Percentiles rank a stretch among this genome's conserved stretches.
Evolutionary conservation across 2,797 vertebrate species (phyloP).

Genomic region (Prionace glauca): DNA sequence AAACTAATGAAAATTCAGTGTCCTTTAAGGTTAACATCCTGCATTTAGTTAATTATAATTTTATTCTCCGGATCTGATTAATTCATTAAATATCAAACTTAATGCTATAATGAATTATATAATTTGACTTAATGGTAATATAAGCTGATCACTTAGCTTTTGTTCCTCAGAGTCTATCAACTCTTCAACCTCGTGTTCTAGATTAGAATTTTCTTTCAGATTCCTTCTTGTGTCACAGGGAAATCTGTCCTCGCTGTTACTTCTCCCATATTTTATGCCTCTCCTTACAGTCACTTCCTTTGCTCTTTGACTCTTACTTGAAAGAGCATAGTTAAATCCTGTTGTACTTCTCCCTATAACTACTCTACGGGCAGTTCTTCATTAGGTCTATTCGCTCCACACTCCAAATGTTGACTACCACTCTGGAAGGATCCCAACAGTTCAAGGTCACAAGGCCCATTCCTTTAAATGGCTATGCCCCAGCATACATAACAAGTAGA

Average conservation of each 20-base stretch:
- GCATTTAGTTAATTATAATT: not conserved
- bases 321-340: not conserved
- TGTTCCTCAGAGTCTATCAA: not conserved
- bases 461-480: too few relatives aligned
- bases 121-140: not conserved
- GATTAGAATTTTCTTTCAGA: not conserved
- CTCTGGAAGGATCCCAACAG: too few relatives aligned
- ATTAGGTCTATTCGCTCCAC: too few relatives aligned
- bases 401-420: too few relatives aligned
- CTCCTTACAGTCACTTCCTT: not conserved
- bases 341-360: too few relatives aligned
- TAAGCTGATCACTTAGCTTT: not conserved
- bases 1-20: not conserved
- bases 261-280: not conserved
- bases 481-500: too few relatives aligned
- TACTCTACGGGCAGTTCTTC: too few relatives aligned
- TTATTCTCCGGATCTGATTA: not conserved
- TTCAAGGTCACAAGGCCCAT: too few relatives aligned
- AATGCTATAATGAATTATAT: not conserved
- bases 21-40: not conserved
- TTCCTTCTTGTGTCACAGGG: not conserved
- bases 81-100: not conserved
- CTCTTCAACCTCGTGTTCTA: not conserved
- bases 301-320: not conserved
- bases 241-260: not conserved